Conservation (phyloP, 1,140 invertebrate genomes). For the Venustaconcha ellipsiformis region DNA sequence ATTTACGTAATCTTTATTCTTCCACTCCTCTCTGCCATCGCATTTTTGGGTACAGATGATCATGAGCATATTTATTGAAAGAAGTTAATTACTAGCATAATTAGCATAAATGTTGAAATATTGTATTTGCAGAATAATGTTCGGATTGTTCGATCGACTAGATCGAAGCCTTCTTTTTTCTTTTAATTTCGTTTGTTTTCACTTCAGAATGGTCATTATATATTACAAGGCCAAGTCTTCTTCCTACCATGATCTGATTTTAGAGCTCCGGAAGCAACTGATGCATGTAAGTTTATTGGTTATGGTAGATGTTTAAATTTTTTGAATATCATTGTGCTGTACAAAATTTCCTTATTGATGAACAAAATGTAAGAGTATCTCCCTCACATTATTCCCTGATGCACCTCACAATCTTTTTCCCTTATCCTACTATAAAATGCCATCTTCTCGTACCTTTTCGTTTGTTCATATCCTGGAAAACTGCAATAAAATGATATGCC, state of each 20-base stretch:
- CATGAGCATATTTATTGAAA: neutral
- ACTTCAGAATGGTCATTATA: conserved; percentile 20
- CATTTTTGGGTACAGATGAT: neutral
- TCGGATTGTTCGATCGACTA: neutral
- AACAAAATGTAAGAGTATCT: too few relatives aligned
- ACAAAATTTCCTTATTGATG: too few relatives aligned
- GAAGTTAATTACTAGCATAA: neutral
- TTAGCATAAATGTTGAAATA: neutral
- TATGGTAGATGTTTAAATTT: too few relatives aligned
- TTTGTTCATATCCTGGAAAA: too few relatives aligned
- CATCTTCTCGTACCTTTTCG: too few relatives aligned
- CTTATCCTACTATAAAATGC: too few relatives aligned
- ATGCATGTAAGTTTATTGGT: conserved; percentile 9
- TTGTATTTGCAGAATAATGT: neutral
- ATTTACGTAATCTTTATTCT: too few relatives aligned
- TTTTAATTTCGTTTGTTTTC: neutral
- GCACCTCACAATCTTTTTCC: too few relatives aligned
- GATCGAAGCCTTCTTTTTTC: neutral
- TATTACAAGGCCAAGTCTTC: conserved; percentile 29
- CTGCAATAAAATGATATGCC: too few relatives aligned
- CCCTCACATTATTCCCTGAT: too few relatives aligned
- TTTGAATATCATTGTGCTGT: too few relatives aligned
- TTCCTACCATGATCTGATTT: conserved; percentile 17
- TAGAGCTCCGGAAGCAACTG: conserved; percentile 22
- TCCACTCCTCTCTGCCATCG: neutral